These are phyloP conservation scores for Stegostoma tigrinum DNA, from an alignment of 2,113 vertebrate genomes.

Conservation along the genomic window DNA sequence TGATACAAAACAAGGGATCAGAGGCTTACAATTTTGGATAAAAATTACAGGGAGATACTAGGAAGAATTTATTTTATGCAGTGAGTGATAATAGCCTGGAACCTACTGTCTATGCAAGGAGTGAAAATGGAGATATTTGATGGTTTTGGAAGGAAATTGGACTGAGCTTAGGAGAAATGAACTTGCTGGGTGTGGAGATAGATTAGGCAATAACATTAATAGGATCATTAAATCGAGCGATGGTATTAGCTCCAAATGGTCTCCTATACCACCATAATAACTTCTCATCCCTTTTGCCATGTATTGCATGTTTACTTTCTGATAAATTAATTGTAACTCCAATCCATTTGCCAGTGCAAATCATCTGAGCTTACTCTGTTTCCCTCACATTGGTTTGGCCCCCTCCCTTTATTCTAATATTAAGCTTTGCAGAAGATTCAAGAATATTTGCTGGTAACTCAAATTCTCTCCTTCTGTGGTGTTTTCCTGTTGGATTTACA, in stretches of 20 bases:
- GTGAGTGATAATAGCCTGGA: too few relatives aligned
- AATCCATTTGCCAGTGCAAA: neutral
- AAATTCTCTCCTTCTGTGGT: neutral
- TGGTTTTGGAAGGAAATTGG: neutral
- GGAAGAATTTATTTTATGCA: too few relatives aligned
- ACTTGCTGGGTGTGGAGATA: neutral
- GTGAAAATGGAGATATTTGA: neutral
- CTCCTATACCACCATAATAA: neutral
- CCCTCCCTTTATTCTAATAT: neutral
- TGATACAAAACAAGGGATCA: too few relatives aligned
- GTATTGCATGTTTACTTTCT: neutral
- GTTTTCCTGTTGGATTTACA: neutral
- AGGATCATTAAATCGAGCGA: neutral
- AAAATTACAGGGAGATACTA: too few relatives aligned
- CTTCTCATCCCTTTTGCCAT: neutral
- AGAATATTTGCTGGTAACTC: neutral
- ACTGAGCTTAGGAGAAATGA: neutral
- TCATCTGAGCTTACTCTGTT: neutral
- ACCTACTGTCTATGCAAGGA: neutral
- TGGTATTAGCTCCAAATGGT: too few relatives aligned
- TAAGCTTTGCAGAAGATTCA: neutral
- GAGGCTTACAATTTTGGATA: too few relatives aligned
- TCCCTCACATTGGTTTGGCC: neutral
- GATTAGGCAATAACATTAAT: neutral
- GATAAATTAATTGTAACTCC: neutral